Percentiles rank a stretch among this genome's conserved stretches.
Conservation (phyloP, 2,888 invertebrate species). For the Microplitis manilae region DNA sequence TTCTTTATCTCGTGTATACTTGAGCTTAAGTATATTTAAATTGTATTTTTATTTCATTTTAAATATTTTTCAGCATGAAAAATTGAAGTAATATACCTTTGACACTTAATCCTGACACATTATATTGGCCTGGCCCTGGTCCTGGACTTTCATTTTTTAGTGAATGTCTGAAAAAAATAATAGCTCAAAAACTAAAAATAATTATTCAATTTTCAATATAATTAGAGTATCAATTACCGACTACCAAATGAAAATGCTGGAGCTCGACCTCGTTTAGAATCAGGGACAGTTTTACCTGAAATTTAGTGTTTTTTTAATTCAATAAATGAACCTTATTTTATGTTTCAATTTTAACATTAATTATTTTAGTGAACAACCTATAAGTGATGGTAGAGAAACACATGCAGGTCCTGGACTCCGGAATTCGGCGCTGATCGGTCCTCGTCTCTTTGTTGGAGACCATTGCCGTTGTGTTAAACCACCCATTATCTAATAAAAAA, state of each 20-base stretch:
- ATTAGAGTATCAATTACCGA: conserved; percentile 60
- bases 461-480: conserved; percentile 89
- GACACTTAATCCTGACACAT: conserved; percentile 86
- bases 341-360: neutral
- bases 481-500: conserved; percentile 72
- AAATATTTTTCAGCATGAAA: too few relatives aligned
- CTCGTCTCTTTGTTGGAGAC: conserved; percentile 91
- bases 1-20: too few relatives aligned
- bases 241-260: conserved; percentile 89
- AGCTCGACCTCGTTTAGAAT: conserved; percentile 84
- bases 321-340: conserved; percentile 24
- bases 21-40: neutral
- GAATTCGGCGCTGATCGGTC: conserved; percentile 90
- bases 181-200: too few relatives aligned
- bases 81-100: conserved; percentile 76
- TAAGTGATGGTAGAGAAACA: conserved; percentile 84
- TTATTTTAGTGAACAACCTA: conserved; percentile 75
- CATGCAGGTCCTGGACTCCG: conserved; percentile 91
- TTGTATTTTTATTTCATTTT: neutral
- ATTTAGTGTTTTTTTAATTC: conserved; percentile 15
- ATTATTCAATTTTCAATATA: neutral
- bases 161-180: conserved; percentile 67
- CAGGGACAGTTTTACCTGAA: conserved; percentile 82
- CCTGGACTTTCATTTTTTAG: conserved; percentile 77
- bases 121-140: conserved; percentile 93